phyloP scores from a whole-genome alignment of 2,888 invertebrate genomes.

The Catocala nupta region DNA sequence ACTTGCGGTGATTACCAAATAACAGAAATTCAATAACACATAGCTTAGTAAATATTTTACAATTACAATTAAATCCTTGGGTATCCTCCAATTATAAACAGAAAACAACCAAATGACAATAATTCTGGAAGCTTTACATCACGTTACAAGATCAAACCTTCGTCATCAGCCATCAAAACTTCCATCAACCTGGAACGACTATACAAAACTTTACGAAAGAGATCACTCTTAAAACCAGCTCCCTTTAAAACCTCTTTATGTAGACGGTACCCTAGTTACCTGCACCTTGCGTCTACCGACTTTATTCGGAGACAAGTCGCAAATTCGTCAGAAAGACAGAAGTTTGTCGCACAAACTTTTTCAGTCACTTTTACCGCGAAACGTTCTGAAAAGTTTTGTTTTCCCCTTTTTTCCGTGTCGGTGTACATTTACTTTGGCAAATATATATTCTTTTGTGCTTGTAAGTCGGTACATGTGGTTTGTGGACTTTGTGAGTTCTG shows the following conservation, averaged over 20 bases:
- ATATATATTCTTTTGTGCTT: constrained; percentile 36
- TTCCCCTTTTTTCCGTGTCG: constrained; percentile 28
- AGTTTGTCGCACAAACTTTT: constrained; percentile 31
- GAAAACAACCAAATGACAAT: background rate
- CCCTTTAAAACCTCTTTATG: constrained; percentile 11
- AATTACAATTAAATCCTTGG: background rate
- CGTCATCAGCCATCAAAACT: constrained; percentile 19
- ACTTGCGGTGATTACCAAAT: too few relatives aligned
- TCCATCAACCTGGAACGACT: constrained; percentile 9
- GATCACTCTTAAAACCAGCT: constrained; percentile 5
- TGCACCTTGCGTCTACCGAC: constrained; percentile 15
- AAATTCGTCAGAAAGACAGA: constrained; percentile 41
- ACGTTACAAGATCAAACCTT: background rate
- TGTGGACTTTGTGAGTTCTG: background rate
- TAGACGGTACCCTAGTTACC: constrained; percentile 6
- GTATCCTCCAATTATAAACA: constrained; percentile 5
- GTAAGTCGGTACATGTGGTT: constrained; percentile 28
- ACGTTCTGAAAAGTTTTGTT: constrained; percentile 42
- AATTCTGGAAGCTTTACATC: too few relatives aligned
- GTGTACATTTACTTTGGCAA: constrained; percentile 39
- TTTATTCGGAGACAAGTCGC: constrained; percentile 28
- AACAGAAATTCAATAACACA: too few relatives aligned
- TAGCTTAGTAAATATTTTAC: too few relatives aligned
- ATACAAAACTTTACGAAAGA: constrained; percentile 11
- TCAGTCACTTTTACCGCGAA: constrained; percentile 34